A percentile compares a stretch with the other conserved stretches of the same genome.
Evolutionary conservation across 2,113 vertebrate genomes (phyloP).

Genomic region (Bufo bufo): DNA sequence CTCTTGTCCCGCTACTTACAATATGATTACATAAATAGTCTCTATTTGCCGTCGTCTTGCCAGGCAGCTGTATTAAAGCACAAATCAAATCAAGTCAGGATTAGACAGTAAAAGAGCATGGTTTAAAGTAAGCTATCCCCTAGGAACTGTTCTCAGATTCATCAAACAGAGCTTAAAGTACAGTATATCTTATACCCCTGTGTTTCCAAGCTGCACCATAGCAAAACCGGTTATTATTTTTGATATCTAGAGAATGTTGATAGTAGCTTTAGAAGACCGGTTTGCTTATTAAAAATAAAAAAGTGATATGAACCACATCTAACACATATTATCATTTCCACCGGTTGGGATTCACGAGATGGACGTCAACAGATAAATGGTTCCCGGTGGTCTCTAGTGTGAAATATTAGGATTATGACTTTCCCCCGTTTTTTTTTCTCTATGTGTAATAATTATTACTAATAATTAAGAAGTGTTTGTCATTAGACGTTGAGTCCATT

Average conservation of each 20-base stretch:
- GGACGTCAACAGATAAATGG: slow-evolving; percentile 62
- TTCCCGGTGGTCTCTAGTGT: slow-evolving; percentile 66
- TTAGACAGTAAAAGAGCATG: slow-evolving; percentile 90
- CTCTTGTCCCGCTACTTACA: slow-evolving; percentile 83
- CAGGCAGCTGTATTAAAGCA: slow-evolving; percentile 86
- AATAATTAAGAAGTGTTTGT: slow-evolving; percentile 44
- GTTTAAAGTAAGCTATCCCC: slow-evolving; percentile 91
- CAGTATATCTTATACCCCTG: slow-evolving; percentile 83
- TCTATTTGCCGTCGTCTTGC: slow-evolving; percentile 87
- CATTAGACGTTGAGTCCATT: background rate
- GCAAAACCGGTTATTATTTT: slow-evolving; percentile 83
- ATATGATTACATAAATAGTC: slow-evolving; percentile 88
- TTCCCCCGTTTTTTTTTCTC: background rate
- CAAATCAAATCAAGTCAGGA: slow-evolving; percentile 90
- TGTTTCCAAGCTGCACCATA: slow-evolving; percentile 76
- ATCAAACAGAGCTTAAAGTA: slow-evolving; percentile 90
- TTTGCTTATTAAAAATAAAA: slow-evolving; percentile 76
- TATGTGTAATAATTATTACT: slow-evolving; percentile 32
- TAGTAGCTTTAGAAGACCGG: slow-evolving; percentile 77
- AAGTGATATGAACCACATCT: slow-evolving; percentile 71
- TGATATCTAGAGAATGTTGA: slow-evolving; percentile 80
- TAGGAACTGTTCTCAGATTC: slow-evolving; percentile 87
- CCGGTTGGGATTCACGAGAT: slow-evolving; percentile 74
- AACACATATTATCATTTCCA: slow-evolving; percentile 77
- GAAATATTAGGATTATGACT: slow-evolving; percentile 62